These are phyloP conservation scores for Pteropus alecto DNA, from an alignment of 2,113 vertebrate genomes.

Conservation along the genomic window DNA sequence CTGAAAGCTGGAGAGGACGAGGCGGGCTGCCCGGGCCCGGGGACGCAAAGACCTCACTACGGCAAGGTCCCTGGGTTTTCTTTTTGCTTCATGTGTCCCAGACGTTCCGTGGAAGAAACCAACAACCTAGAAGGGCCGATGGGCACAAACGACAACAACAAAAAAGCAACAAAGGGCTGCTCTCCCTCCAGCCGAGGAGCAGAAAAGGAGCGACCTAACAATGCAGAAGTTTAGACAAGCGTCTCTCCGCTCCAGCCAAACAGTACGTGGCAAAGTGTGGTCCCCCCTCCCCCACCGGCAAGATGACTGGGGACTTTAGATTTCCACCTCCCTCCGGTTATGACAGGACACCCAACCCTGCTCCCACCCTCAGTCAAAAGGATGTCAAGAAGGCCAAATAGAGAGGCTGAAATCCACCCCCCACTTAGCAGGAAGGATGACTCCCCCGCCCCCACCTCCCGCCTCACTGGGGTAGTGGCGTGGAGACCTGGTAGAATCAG, in stretches of 20 bases:
- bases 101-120: background rate
- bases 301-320: background rate
- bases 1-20: background rate
- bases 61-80: background rate
- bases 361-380: background rate
- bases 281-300: background rate
- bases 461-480: background rate
- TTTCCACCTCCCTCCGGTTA: background rate
- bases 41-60: background rate
- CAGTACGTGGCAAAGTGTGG: too few species aligned
- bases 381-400: background rate
- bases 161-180: background rate
- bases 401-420: background rate
- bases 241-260: background rate
- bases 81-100: background rate
- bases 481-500: too few species aligned
- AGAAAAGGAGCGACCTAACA: background rate
- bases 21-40: too few species aligned
- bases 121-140: background rate
- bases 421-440: background rate
- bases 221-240: background rate
- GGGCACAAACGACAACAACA: background rate
- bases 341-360: background rate
- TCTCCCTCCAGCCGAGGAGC: background rate
- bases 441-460: too few species aligned